phyloP scores from a whole-genome alignment of 1,140 invertebrate species.

The Hirudo medicinalis region DNA sequence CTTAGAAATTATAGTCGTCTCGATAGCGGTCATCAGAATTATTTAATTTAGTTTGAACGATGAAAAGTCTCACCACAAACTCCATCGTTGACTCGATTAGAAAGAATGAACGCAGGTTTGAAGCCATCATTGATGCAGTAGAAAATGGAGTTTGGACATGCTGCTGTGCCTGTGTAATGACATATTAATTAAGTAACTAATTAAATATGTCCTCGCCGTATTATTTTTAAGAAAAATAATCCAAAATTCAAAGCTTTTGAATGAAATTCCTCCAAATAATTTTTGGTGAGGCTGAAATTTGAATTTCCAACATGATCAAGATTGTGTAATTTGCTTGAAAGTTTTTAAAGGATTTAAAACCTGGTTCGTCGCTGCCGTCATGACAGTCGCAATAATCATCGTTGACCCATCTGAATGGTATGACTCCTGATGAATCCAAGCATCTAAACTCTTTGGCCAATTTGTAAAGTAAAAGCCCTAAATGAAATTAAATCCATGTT shows the following conservation, averaged over 20 bases:
- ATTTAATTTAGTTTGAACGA: slow-evolving; percentile 12
- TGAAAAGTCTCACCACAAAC: slow-evolving; percentile 60
- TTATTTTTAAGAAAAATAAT: no score
- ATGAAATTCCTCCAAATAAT: no score
- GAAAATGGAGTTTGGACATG: slow-evolving; percentile 72
- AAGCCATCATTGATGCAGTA: slow-evolving; percentile 83
- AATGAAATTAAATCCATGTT: slow-evolving; percentile 13
- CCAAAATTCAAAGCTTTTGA: no score
- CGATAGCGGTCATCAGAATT: slow-evolving; percentile 11
- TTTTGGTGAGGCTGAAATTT: no score
- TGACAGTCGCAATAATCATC: slow-evolving; percentile 97
- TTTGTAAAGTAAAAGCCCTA: slow-evolving; percentile 38
- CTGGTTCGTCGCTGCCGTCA: slow-evolving; percentile 79
- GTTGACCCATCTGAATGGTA: slow-evolving; percentile 77
- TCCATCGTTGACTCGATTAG: slow-evolving; percentile 84
- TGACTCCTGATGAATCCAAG: slow-evolving; percentile 66
- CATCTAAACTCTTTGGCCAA: slow-evolving; percentile 60
- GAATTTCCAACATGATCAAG: no score
- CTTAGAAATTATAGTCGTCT: background rate
- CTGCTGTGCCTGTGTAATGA: slow-evolving; percentile 60
- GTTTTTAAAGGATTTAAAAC: slow-evolving; percentile 25
- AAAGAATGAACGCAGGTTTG: slow-evolving; percentile 62
- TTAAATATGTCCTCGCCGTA: no score
- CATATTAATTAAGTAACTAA: slow-evolving; percentile 24
- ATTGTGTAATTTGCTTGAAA: background rate